Evolutionary conservation across 2,888 invertebrate species (phyloP).

Genomic region (Pristionchus arcanus): DNA sequence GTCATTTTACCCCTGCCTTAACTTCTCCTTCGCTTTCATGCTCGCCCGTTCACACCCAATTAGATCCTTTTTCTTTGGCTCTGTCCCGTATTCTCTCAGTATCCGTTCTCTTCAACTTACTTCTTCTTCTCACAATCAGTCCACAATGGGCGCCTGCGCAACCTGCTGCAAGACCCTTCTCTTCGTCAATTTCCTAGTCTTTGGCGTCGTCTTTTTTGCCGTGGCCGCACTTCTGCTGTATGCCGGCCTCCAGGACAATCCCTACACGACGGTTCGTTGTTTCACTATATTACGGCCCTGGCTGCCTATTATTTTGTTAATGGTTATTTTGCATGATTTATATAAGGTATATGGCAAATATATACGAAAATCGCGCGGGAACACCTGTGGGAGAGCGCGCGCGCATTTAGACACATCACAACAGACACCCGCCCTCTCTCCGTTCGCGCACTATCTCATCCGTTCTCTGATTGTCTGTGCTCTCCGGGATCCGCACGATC

Average conservation of each 20-base stretch:
- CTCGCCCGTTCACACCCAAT: too few species aligned
- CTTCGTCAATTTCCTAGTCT: not conserved
- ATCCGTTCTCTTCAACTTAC: not conserved
- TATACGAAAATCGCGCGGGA: slow-evolving; percentile 32
- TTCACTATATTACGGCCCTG: not conserved
- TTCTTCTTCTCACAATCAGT: not conserved
- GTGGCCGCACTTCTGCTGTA: not conserved
- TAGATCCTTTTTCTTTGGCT: too few species aligned
- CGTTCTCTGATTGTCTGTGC: not conserved
- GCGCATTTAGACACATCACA: not conserved
- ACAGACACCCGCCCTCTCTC: not conserved
- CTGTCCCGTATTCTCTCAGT: too few species aligned
- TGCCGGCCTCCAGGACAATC: slow-evolving; percentile 3
- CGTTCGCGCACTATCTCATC: not conserved
- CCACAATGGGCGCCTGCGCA: not conserved
- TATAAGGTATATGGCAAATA: too few species aligned
- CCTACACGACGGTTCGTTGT: not conserved
- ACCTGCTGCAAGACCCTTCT: not conserved
- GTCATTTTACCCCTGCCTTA: too few species aligned
- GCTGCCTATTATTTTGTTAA: too few species aligned
- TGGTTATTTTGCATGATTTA: too few species aligned
- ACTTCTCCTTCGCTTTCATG: too few species aligned
- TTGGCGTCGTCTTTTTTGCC: not conserved
- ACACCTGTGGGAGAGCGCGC: slow-evolving; percentile 8
- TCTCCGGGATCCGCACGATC: not conserved